Conservation (phyloP, 2,888 invertebrate genomes). For the Cheilosia pagana region DNA sequence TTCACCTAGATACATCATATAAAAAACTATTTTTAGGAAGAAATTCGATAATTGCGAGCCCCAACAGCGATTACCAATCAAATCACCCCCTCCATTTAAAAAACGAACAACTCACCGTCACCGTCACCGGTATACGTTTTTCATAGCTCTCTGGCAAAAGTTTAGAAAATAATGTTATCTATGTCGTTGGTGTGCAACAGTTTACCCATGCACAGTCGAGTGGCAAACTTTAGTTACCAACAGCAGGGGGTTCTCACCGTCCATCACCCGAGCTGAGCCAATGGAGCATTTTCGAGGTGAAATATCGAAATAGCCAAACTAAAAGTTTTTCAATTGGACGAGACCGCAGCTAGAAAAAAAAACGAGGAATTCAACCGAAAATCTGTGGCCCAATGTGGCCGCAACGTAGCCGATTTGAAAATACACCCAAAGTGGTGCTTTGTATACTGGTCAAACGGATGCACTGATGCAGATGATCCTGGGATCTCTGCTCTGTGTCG, state of each 20-base stretch:
- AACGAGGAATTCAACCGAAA: constrained; percentile 23
- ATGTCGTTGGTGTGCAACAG: constrained; percentile 36
- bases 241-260: background rate
- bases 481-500: background rate
- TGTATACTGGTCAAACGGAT: constrained; percentile 4
- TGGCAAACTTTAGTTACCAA: constrained; percentile 32
- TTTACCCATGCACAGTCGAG: background rate
- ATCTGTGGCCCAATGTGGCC: constrained; percentile 41
- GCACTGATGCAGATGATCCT: constrained; percentile 15
- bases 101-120: background rate
- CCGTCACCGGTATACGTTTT: too few species aligned
- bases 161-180: constrained; percentile 13
- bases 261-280: constrained; percentile 6
- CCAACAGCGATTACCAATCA: constrained; percentile 17
- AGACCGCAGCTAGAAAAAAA: constrained; percentile 23
- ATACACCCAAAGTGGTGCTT: constrained; percentile 13
- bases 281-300: constrained; percentile 4
- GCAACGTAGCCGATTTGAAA: constrained; percentile 12
- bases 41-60: constrained; percentile 6
- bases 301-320: constrained; percentile 7
- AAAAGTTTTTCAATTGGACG: constrained; percentile 39
- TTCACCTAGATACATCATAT: background rate
- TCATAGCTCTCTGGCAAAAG: constrained; percentile 9
- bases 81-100: background rate
- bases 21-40: background rate